Conservation (phyloP, 2,113 vertebrate species). For the Clupea harengus region DNA sequence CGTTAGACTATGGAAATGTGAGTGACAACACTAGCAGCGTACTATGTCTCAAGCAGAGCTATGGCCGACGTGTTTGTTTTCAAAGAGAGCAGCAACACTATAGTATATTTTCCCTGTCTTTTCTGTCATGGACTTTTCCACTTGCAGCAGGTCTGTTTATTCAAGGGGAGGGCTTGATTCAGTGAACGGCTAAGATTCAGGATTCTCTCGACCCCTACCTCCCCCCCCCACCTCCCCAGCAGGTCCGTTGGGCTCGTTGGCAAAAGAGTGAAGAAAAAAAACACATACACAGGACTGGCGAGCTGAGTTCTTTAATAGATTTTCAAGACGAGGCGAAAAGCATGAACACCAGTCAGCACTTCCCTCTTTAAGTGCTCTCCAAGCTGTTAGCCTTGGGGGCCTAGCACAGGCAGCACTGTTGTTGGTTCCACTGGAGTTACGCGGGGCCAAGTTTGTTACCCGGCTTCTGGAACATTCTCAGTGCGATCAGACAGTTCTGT, state of each 20-base stretch:
- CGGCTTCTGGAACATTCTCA: slow-evolving; percentile 57
- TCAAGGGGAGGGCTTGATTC: slow-evolving; percentile 38
- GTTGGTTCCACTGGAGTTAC: slow-evolving; percentile 28
- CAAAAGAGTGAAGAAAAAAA: too few species aligned
- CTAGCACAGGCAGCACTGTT: slow-evolving; percentile 22
- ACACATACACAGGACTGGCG: neutral
- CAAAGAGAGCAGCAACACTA: slow-evolving; percentile 29
- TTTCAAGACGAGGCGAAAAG: slow-evolving; percentile 58
- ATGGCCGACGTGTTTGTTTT: slow-evolving; percentile 33
- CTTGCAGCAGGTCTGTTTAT: slow-evolving; percentile 36
- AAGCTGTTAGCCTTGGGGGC: slow-evolving; percentile 48
- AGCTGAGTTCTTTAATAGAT: slow-evolving; percentile 53
- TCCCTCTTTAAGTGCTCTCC: slow-evolving; percentile 51
- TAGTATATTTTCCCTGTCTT: slow-evolving; percentile 37
- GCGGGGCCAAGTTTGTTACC: slow-evolving; percentile 39
- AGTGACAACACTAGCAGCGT: neutral
- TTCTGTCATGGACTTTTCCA: slow-evolving; percentile 34
- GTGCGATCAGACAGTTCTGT: neutral
- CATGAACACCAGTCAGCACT: slow-evolving; percentile 61
- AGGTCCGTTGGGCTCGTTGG: neutral
- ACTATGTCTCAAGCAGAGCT: slow-evolving; percentile 1
- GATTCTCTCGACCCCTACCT: slow-evolving; percentile 33
- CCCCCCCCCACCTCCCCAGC: slow-evolving; percentile 43
- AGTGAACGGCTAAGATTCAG: slow-evolving; percentile 31
- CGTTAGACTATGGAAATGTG: neutral